These are phyloP conservation scores for Epinotia demarniana DNA, from an alignment of 2,888 invertebrate species.

Conservation along the genomic window DNA sequence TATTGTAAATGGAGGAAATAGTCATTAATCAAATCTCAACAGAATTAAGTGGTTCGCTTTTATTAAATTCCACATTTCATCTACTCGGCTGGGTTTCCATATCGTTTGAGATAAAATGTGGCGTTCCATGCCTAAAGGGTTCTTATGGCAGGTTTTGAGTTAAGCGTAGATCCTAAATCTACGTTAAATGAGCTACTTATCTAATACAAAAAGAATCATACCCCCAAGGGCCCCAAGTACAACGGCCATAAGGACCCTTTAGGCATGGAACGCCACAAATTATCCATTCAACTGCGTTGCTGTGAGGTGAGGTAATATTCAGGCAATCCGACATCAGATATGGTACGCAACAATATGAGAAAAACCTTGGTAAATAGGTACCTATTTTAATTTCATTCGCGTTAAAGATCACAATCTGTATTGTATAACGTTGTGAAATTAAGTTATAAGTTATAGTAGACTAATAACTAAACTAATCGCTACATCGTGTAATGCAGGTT, in stretches of 20 bases:
- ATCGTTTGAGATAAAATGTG: not conserved
- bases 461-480: not conserved
- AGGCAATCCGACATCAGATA: conserved; percentile 5
- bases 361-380: not conserved
- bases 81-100: not conserved
- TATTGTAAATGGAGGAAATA: no score
- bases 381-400: not conserved
- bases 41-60: not conserved
- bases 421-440: no score
- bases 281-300: not conserved
- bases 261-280: no score
- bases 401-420: not conserved
- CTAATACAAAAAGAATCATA: no score
- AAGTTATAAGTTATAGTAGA: not conserved
- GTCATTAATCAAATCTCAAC: not conserved
- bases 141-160: no score
- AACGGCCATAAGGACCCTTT: no score
- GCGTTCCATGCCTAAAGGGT: no score
- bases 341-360: not conserved
- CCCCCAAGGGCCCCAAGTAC: no score
- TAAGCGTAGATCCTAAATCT: no score
- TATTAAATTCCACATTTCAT: not conserved
- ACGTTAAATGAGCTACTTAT: no score
- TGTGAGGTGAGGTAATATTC: not conserved
- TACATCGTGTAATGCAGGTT: not conserved